Percentiles rank a stretch among this genome's conserved stretches.
Evolutionary conservation across 2,113 vertebrate genomes (phyloP).

Genomic region (Mustela nigripes): DNA sequence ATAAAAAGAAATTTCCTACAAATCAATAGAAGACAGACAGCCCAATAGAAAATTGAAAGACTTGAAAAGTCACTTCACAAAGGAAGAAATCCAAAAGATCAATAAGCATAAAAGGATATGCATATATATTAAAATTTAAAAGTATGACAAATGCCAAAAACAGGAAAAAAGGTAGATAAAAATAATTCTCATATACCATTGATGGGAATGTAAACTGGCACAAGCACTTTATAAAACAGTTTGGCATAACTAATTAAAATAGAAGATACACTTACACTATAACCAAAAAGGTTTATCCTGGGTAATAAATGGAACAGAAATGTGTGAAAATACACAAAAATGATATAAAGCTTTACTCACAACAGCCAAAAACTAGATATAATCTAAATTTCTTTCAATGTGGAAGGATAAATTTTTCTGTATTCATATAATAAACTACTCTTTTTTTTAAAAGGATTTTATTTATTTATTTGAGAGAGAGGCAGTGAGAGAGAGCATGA

Average conservation of each 20-base stretch:
- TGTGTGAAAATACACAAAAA: background rate
- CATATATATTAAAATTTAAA: background rate
- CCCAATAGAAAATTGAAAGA: background rate
- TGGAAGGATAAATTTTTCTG: background rate
- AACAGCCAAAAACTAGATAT: background rate
- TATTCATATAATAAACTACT: background rate
- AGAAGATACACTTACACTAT: background rate
- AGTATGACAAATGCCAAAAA: background rate
- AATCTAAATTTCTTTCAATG: background rate
- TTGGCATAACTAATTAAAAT: background rate
- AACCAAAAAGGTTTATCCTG: background rate
- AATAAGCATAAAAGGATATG: background rate
- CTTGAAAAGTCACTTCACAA: background rate
- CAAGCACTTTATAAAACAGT: background rate
- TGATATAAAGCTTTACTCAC: background rate
- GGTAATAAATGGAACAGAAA: constrained; percentile 7
- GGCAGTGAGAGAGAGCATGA: no score
- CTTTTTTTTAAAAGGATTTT: no score
- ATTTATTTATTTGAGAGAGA: no score
- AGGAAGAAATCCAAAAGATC: background rate
- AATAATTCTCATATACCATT: background rate
- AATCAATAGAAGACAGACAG: background rate
- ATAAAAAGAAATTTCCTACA: background rate
- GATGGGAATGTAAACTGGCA: background rate
- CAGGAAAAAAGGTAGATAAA: background rate